Conservation (phyloP, 2,888 invertebrate genomes). For the Hemicrepidius hirtus region DNA sequence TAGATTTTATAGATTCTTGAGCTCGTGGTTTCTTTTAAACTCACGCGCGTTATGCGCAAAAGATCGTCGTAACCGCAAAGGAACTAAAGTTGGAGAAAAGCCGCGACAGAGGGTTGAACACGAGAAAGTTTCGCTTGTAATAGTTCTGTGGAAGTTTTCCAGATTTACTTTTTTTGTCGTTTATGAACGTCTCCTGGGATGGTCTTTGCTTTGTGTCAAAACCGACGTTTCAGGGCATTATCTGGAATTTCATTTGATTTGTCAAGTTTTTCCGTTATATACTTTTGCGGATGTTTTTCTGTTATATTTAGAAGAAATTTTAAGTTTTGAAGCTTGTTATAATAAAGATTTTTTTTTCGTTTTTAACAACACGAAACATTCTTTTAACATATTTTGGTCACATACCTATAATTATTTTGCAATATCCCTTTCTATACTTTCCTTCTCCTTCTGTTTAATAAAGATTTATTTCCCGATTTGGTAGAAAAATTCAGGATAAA, state of each 20-base stretch:
- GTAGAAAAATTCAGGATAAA: too few species aligned
- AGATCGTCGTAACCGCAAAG: constrained; percentile 17
- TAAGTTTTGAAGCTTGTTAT: too few species aligned
- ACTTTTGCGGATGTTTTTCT: neutral
- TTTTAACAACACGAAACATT: too few species aligned
- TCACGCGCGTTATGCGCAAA: constrained; percentile 10
- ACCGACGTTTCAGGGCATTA: constrained; percentile 7
- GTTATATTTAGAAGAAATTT: neutral
- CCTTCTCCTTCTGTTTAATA: too few species aligned
- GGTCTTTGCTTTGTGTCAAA: constrained; percentile 6
- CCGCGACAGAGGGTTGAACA: constrained; percentile 6
- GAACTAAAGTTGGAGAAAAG: constrained; percentile 9
- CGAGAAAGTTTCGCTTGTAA: constrained; percentile 22
- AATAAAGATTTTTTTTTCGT: too few species aligned
- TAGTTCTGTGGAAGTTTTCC: constrained; percentile 27
- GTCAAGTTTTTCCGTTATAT: neutral
- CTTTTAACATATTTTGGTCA: too few species aligned
- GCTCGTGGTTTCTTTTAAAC: neutral
- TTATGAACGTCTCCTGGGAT: constrained; percentile 26
- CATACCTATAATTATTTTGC: too few species aligned
- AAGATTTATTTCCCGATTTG: too few species aligned
- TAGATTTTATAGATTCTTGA: constrained; percentile 20
- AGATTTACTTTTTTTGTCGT: constrained; percentile 37
- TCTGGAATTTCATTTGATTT: constrained; percentile 4
- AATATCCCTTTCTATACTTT: too few species aligned